Evolutionary conservation across 2,888 invertebrate genomes (phyloP).

Genomic region (Smittia aterrima): DNA sequence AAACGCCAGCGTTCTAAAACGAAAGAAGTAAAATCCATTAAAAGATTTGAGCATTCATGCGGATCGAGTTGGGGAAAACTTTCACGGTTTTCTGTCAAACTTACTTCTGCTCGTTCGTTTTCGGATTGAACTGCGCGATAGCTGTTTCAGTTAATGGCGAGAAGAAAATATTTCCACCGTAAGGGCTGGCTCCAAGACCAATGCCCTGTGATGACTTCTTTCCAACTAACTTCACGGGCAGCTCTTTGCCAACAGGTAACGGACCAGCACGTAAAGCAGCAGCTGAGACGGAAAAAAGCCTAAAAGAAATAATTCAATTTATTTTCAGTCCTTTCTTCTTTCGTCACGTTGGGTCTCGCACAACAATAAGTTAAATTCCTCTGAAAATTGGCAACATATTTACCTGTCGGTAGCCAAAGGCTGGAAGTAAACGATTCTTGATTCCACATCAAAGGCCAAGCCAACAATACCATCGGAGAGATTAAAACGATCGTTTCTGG

Average conservation of each 20-base stretch:
- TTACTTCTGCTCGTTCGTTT: slow-evolving; percentile 69
- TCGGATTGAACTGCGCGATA: slow-evolving; percentile 75
- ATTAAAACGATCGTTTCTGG: slow-evolving; percentile 57
- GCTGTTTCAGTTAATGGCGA: slow-evolving; percentile 79
- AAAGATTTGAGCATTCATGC: background rate
- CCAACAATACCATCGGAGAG: slow-evolving; percentile 70
- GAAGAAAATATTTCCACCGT: slow-evolving; percentile 72
- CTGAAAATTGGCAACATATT: slow-evolving; percentile 35
- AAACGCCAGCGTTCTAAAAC: slow-evolving; percentile 65
- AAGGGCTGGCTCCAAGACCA: slow-evolving; percentile 68
- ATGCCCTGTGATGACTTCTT: slow-evolving; percentile 82
- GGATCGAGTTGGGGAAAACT: background rate
- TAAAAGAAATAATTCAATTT: slow-evolving; percentile 49
- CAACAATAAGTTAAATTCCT: background rate
- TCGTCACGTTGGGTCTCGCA: background rate
- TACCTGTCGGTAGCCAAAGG: slow-evolving; percentile 66
- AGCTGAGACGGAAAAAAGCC: slow-evolving; percentile 75
- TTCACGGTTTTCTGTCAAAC: slow-evolving; percentile 39
- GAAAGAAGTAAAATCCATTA: background rate
- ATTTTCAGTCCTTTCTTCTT: background rate
- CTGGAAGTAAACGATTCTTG: slow-evolving; percentile 62
- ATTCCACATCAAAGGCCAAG: slow-evolving; percentile 60
- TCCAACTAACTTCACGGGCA: slow-evolving; percentile 75
- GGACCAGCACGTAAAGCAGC: slow-evolving; percentile 72
- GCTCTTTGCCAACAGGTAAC: slow-evolving; percentile 64